Evolutionary conservation across 2,888 invertebrate genomes (phyloP), one percentile per base, ranked within the genome.

Genomic region (Sphaerophoria taeniata): DNA sequence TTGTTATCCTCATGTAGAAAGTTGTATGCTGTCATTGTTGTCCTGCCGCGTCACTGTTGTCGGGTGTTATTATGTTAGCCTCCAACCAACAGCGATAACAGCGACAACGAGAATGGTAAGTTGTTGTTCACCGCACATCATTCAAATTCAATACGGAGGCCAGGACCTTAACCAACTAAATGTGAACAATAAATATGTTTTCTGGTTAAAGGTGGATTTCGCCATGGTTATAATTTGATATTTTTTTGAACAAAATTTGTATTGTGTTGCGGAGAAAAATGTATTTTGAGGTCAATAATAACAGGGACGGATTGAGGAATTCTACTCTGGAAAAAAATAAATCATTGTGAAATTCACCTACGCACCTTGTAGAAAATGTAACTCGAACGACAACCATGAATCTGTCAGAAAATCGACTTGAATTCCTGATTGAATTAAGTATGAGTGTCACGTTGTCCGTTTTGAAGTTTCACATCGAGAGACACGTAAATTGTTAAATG

Each of bases 401-500:
- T 74, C 43, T 65, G 12, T 5, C 12, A 5, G 39, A 43, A 43
- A 58, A 74, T 60, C 31, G 67, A 67, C 56, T 36, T 84, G 84
- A 71, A 84, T 72, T 75, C 65, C 71, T 85, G 81, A 85, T 85
- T 81, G 76, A 85, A 85, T 85, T 85, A 61, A 47, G 69, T 77
- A 85, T 85, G 71, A 70, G 63, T 77, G 81, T 85, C 85, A 85
- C 85, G 85, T 85, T 72, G 78, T 81, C 81, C 65, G 81, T 85
- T 24, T 85, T 85, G 81, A 76, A 85, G 73, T 81, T 85, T 81
- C 70, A 51, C 33, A 80, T 75, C 80, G 55, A 67, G 24, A 36
- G 67, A 67, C 85, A 85, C 85, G 81, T 85, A 85, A 85, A 85
- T 85, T 85, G 85, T 85, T 81, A 85, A 85, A 85, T 85, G 85